phyloP scores from a whole-genome alignment of 2,797 vertebrate genomes.

The Rallus crepitans region DNA sequence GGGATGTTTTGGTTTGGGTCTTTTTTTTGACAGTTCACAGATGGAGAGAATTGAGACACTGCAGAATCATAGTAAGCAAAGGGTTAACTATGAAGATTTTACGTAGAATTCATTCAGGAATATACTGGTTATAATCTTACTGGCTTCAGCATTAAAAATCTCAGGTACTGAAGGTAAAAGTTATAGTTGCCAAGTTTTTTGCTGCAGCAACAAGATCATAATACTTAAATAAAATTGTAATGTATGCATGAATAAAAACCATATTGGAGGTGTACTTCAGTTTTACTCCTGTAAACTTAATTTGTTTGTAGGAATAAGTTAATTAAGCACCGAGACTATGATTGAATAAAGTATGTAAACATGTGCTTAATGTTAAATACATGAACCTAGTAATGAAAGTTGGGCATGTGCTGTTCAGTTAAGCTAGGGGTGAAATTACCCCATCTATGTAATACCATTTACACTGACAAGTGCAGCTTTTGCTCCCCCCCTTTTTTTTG shows the following conservation, averaged over 20 bases:
- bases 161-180: neutral
- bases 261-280: neutral
- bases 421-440: neutral
- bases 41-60: neutral
- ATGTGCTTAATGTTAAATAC: neutral
- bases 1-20: neutral
- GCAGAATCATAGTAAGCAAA: neutral
- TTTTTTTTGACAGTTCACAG: neutral
- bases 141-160: neutral
- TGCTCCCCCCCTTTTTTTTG: neutral
- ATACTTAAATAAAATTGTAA: neutral
- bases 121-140: neutral
- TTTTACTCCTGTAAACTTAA: neutral
- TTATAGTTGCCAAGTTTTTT: neutral
- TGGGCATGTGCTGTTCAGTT: neutral
- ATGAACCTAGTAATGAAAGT: neutral
- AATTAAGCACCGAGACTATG: neutral
- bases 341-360: neutral
- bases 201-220: neutral
- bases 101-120: neutral
- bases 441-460: neutral
- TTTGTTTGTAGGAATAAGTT: slow-evolving; percentile 1
- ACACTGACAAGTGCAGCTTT: neutral
- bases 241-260: neutral
- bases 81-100: neutral